phyloP scores from a whole-genome alignment of 2,113 vertebrate species.

The Poeciliopsis turrubarensis region DNA sequence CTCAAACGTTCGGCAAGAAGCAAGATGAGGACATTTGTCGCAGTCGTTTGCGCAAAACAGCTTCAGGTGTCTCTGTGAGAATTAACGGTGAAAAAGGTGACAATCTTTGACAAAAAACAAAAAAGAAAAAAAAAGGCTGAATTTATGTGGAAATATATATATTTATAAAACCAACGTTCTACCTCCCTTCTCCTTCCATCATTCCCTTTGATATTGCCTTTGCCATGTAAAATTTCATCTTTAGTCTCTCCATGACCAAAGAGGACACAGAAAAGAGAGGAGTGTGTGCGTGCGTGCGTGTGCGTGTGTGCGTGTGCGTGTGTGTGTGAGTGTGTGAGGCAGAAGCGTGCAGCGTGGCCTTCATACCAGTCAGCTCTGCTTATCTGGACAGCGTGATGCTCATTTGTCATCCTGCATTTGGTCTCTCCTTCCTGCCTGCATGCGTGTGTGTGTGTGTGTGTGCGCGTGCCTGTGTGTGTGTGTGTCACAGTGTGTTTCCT shows the following conservation, averaged over 20 bases:
- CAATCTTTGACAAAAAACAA: too few species aligned
- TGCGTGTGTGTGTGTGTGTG: slow-evolving; percentile 8
- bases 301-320: slow-evolving; percentile 8
- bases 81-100: not conserved
- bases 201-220: not conserved
- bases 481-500: slow-evolving; percentile 11
- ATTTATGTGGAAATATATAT: too few species aligned
- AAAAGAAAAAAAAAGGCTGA: too few species aligned
- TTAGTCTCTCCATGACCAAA: not conserved
- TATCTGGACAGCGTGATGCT: slow-evolving; percentile 40
- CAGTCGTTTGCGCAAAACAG: not conserved
- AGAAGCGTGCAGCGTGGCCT: slow-evolving; percentile 5
- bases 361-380: slow-evolving; percentile 37
- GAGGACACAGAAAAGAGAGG: not conserved
- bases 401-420: slow-evolving; percentile 49
- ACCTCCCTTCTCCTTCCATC: too few species aligned
- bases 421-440: slow-evolving; percentile 15
- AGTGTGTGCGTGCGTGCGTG: slow-evolving; percentile 1
- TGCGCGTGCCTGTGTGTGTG: slow-evolving; percentile 7
- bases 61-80: not conserved
- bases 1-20: not conserved
- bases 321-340: slow-evolving; percentile 7
- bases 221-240: not conserved
- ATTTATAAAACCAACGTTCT: too few species aligned
- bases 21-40: not conserved